Conservation (phyloP, 2,797 vertebrate species). For the Yasuhikotakia modesta region DNA sequence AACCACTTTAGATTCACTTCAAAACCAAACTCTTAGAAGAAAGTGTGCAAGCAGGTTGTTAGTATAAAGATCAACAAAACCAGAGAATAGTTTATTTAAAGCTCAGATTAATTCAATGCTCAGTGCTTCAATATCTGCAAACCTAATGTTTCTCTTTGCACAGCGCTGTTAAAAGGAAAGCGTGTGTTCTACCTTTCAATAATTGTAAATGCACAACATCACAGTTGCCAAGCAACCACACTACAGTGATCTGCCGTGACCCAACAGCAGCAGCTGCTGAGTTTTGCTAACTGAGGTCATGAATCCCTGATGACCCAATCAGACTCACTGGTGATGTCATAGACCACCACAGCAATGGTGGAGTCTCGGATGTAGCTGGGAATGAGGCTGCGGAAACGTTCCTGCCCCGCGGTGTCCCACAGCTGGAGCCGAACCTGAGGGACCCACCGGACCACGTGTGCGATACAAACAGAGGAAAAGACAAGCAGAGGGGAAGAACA, state of each 20-base stretch:
- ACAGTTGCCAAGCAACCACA: neutral
- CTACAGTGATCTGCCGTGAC: constrained; percentile 7
- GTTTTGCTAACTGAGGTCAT: constrained; percentile 34
- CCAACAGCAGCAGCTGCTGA: constrained; percentile 12
- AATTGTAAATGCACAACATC: neutral
- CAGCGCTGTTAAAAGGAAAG: no score
- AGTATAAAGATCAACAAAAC: constrained; percentile 50
- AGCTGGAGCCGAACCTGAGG: constrained; percentile 91
- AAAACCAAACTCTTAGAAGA: constrained; percentile 39
- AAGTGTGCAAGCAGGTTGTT: constrained; percentile 62
- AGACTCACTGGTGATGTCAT: constrained; percentile 95
- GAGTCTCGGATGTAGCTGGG: constrained; percentile 94
- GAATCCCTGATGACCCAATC: constrained; percentile 46
- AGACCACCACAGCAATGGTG: constrained; percentile 92
- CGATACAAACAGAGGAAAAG: constrained; percentile 58
- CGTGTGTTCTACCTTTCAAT: neutral
- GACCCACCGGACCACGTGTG: constrained; percentile 63
- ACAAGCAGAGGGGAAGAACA: constrained; percentile 35
- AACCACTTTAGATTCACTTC: constrained; percentile 5
- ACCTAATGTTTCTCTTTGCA: no score
- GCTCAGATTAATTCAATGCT: neutral
- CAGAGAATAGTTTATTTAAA: constrained; percentile 41
- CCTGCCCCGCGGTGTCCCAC: constrained; percentile 91
- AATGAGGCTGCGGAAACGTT: constrained; percentile 92
- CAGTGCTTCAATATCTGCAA: no score